phyloP scores from a whole-genome alignment of 2,888 invertebrate genomes.

The Hemicrepidius hirtus region DNA sequence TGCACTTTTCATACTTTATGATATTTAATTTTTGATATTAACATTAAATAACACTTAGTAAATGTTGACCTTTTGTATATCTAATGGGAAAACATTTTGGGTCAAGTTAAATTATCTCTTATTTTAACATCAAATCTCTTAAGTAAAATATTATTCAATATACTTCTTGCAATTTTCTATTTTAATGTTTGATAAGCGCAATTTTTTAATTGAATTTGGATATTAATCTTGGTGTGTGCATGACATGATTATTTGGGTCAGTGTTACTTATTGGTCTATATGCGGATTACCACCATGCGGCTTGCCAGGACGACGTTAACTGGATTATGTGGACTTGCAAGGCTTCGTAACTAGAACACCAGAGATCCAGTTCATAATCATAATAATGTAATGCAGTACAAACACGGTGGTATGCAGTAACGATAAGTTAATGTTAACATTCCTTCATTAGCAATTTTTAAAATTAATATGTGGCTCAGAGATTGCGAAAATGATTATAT shows the following conservation, averaged over 20 bases:
- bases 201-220: slow-evolving; percentile 11
- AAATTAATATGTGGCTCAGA: slow-evolving; percentile 15
- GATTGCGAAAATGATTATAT: slow-evolving; percentile 11
- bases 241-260: slow-evolving; percentile 34
- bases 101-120: slow-evolving; percentile 2
- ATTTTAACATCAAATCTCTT: background rate
- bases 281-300: slow-evolving; percentile 25
- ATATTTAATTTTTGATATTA: too few relatives aligned
- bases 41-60: too few relatives aligned
- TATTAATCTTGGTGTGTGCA: slow-evolving; percentile 21
- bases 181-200: slow-evolving; percentile 5
- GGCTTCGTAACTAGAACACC: slow-evolving; percentile 42
- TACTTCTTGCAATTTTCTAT: background rate
- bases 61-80: background rate
- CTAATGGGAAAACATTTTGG: background rate
- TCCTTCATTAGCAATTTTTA: slow-evolving; percentile 25
- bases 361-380: slow-evolving; percentile 34
- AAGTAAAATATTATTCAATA: background rate
- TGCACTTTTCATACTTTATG: too few relatives aligned
- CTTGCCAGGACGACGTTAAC: slow-evolving; percentile 34
- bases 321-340: slow-evolving; percentile 46
- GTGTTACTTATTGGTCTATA: slow-evolving; percentile 28
- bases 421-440: slow-evolving; percentile 3
- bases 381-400: slow-evolving; percentile 29
- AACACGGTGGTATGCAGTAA: slow-evolving; percentile 11